Evolutionary conservation across 2,888 invertebrate genomes (phyloP).

Genomic region (Ctena decussata): DNA sequence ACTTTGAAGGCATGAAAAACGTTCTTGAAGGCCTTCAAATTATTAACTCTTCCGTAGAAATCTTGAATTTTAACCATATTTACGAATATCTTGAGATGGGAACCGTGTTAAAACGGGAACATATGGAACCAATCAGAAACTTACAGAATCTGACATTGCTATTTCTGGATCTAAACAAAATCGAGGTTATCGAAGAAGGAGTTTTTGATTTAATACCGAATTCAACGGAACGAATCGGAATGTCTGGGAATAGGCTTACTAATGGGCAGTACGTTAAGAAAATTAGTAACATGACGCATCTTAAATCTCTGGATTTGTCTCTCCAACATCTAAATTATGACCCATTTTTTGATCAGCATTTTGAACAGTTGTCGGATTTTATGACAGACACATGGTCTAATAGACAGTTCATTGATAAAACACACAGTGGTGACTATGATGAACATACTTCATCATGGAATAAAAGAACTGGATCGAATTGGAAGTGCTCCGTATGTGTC

Average conservation of each 20-base stretch:
- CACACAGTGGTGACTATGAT: no score
- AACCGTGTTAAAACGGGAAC: background rate
- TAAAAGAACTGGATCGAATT: no score
- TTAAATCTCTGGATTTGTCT: conserved; percentile 42
- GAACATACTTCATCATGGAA: no score
- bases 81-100: conserved; percentile 30
- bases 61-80: conserved; percentile 20
- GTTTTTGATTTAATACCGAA: conserved; percentile 31
- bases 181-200: conserved; percentile 44
- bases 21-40: conserved; percentile 43
- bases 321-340: conserved; percentile 53
- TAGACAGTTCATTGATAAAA: no score
- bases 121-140: conserved; percentile 31
- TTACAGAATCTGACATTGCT: conserved; percentile 26
- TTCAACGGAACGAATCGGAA: conserved; percentile 19
- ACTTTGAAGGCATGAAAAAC: conserved; percentile 50
- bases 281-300: background rate
- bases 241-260: conserved; percentile 49
- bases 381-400: no score
- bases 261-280: conserved; percentile 21
- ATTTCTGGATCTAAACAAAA: conserved; percentile 56
- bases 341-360: conserved; percentile 34
- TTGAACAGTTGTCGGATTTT: background rate
- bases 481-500: background rate
- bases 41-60: conserved; percentile 12